phyloP scores from a whole-genome alignment of 2,113 vertebrate genomes.

The Columba janthina region DNA sequence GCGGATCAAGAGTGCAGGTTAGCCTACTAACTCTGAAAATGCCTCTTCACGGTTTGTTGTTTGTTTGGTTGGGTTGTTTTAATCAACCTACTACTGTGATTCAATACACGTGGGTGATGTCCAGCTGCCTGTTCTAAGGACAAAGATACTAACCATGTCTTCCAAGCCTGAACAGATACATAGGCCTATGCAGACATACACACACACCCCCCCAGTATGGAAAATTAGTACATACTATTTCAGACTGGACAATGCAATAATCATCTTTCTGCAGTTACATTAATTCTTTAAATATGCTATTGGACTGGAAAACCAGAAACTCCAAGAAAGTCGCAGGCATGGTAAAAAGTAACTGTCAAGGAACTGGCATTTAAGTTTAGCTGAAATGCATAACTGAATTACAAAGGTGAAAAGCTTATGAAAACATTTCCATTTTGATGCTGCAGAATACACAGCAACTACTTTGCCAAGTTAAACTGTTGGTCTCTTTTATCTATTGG shows the following conservation, averaged over 20 bases:
- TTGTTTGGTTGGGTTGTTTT: not conserved
- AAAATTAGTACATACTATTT: not conserved
- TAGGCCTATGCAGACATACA: not conserved
- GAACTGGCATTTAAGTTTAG: not conserved
- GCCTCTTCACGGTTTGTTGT: not conserved
- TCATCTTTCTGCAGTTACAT: not conserved
- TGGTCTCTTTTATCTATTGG: not conserved
- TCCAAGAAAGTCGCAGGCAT: fast-evolving
- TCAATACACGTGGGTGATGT: not conserved
- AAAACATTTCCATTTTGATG: not conserved
- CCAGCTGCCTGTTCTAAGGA: not conserved
- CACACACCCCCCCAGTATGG: not conserved
- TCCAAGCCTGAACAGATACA: not conserved
- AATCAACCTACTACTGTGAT: not conserved
- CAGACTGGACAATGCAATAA: not conserved
- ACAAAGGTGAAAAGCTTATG: not conserved
- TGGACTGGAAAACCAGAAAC: not conserved
- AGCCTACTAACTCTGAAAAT: not conserved
- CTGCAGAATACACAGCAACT: not conserved
- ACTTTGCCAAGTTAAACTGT: not conserved
- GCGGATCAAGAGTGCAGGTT: not conserved
- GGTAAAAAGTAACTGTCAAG: not conserved
- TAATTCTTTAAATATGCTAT: not conserved
- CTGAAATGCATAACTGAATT: not conserved
- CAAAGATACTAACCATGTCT: not conserved